phyloP scores from a whole-genome alignment of 2,113 vertebrate species.

The Otolemur garnettii region DNA sequence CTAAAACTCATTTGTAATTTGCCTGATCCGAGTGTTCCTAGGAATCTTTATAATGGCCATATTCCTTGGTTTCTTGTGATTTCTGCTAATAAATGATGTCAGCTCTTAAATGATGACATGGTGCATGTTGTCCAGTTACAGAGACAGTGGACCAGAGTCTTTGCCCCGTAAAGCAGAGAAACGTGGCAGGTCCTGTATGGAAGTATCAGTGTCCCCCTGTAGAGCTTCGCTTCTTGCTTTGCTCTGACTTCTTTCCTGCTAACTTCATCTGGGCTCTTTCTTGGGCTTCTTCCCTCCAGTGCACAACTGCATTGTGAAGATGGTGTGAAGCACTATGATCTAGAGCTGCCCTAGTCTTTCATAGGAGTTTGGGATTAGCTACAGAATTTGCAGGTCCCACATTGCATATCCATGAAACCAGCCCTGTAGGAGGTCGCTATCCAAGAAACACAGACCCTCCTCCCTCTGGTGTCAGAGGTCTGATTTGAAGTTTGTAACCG shows the following conservation, averaged over 20 bases:
- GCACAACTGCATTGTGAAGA: background rate
- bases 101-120: conserved; percentile 56
- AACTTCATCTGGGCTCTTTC: background rate
- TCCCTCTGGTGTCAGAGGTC: background rate
- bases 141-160: background rate
- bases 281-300: background rate
- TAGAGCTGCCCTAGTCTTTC: background rate
- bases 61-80: conserved; percentile 33
- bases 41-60: conserved; percentile 74
- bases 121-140: background rate
- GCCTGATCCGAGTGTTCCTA: conserved; percentile 82
- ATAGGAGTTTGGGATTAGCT: background rate
- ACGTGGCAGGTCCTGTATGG: background rate
- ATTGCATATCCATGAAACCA: background rate
- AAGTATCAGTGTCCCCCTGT: conserved; percentile 14
- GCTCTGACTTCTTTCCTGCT: background rate
- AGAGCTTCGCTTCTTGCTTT: background rate
- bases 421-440: background rate
- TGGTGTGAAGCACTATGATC: background rate
- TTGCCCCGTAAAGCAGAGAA: background rate
- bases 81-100: conserved; percentile 58
- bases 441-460: background rate
- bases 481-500: too few species aligned
- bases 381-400: background rate
- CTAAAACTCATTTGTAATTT: conserved; percentile 82